These are phyloP conservation scores for Sphyrna mokarran DNA, from an alignment of 2,113 vertebrate genomes.

Conservation along the genomic window DNA sequence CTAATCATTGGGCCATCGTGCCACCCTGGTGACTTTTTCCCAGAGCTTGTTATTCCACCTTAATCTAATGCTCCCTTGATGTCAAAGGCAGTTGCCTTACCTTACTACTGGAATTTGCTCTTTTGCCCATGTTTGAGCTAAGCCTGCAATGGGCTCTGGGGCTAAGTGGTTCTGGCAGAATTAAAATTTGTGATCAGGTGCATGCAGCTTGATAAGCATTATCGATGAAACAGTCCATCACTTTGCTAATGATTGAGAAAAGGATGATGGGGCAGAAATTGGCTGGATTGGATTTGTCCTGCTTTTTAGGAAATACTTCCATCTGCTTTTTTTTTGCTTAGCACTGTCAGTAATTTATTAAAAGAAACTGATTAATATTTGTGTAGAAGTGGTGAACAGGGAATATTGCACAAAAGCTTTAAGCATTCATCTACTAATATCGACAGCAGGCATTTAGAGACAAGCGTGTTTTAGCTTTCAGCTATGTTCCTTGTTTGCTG, in stretches of 20 bases:
- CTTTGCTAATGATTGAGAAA: not conserved
- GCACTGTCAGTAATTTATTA: not conserved
- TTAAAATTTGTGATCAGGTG: not conserved
- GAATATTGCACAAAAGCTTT: not conserved
- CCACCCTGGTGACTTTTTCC: too few relatives aligned
- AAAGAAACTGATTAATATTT: not conserved
- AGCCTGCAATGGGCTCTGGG: not conserved
- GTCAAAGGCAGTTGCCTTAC: not conserved
- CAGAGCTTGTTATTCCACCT: not conserved
- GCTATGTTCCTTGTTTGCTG: not conserved
- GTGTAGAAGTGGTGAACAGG: not conserved
- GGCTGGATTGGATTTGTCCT: not conserved
- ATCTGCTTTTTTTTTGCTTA: too few relatives aligned
- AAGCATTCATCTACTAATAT: slow-evolving; percentile 2
- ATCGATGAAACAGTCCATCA: not conserved
- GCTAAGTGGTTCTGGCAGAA: not conserved
- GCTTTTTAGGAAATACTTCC: not conserved
- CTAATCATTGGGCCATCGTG: too few relatives aligned
- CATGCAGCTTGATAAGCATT: not conserved
- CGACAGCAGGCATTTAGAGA: not conserved
- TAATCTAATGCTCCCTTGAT: not conserved
- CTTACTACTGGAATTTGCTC: not conserved
- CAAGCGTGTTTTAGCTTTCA: not conserved
- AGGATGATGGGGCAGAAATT: not conserved
- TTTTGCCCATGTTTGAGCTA: not conserved